Evolutionary conservation across 1,140 invertebrate genomes (phyloP), one percentile per base, ranked within the genome.

Genomic region (Chymomyza costata): DNA sequence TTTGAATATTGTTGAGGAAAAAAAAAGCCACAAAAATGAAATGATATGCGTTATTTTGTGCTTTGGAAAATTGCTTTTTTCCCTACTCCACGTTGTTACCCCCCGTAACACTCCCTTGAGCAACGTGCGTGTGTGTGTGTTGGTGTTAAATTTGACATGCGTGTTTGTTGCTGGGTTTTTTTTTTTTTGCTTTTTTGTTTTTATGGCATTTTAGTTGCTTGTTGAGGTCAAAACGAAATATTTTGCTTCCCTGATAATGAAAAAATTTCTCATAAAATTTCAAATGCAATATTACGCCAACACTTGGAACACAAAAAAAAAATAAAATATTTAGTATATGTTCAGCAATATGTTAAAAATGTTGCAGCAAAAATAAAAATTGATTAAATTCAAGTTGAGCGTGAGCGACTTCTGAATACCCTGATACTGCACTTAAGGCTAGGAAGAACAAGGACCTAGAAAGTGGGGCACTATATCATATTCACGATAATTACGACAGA

Each of bases 331-430:
- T 50, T 50, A 30, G 58, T 73, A 67, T 66, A 56, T 73, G 61
- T 60, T 65, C 30, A 48, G 60, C 54, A 65, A 54, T 60, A 60
- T 73, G 66, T 61, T 51, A 13, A 60, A 47, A 70, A 67, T 65
- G 46, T 69, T 69, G n/a, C n/a, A n/a, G n/a, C n/a, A n/a, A n/a
- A n/a, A n/a, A n/a, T n/a, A n/a, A n/a, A n/a, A n/a, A n/a, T n/a
- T n/a, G n/a, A n/a, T n/a, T n/a, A n/a, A n/a, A n/a, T n/a, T n/a
- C n/a, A n/a, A n/a, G n/a, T n/a, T n/a, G n/a, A n/a, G n/a, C n/a
- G n/a, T n/a, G n/a, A n/a, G n/a, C n/a, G n/a, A n/a, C n/a, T n/a
- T n/a, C n/a, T n/a, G n/a, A n/a, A n/a, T n/a, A n/a, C n/a, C n/a
- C n/a, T n/a, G n/a, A n/a, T n/a, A n/a, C n/a, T n/a, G n/a, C n/a